These are phyloP conservation scores for Rutilus rutilus DNA, from an alignment of 2,113 vertebrate genomes.

Conservation along the genomic window DNA sequence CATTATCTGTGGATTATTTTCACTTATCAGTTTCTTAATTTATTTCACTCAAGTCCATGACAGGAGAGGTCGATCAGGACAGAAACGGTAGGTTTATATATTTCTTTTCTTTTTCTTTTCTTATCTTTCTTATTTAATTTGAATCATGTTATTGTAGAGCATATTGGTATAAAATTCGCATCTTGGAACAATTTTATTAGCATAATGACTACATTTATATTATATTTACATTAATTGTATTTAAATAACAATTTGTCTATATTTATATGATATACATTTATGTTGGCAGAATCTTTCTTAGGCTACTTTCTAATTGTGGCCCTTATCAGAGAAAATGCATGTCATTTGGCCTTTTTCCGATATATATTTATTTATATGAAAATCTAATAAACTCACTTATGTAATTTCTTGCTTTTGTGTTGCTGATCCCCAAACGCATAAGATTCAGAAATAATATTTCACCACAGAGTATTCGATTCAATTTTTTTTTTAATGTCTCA, in stretches of 20 bases:
- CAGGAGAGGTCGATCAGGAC: conserved; percentile 55
- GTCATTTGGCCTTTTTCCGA: neutral
- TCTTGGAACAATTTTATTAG: neutral
- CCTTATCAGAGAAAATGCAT: neutral
- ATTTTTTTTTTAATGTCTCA: too few relatives aligned
- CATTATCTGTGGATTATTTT: conserved; percentile 52
- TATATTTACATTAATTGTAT: neutral
- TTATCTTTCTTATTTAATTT: neutral
- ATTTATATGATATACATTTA: neutral
- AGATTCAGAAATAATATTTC: neutral
- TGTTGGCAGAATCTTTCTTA: neutral
- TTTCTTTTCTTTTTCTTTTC: neutral
- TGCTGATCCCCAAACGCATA: neutral
- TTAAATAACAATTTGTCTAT: neutral
- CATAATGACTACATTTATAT: neutral
- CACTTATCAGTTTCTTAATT: conserved; percentile 37
- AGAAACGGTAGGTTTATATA: conserved; percentile 57
- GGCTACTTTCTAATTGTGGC: neutral
- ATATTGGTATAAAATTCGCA: neutral
- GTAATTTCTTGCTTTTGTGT: neutral
- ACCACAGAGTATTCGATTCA: neutral
- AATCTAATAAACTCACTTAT: neutral
- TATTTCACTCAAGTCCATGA: conserved; percentile 63
- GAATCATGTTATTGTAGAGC: neutral
- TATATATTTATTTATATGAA: neutral